Evolutionary conservation across 2,113 vertebrate species (phyloP).

Genomic region (Neofelis nebulosa): DNA sequence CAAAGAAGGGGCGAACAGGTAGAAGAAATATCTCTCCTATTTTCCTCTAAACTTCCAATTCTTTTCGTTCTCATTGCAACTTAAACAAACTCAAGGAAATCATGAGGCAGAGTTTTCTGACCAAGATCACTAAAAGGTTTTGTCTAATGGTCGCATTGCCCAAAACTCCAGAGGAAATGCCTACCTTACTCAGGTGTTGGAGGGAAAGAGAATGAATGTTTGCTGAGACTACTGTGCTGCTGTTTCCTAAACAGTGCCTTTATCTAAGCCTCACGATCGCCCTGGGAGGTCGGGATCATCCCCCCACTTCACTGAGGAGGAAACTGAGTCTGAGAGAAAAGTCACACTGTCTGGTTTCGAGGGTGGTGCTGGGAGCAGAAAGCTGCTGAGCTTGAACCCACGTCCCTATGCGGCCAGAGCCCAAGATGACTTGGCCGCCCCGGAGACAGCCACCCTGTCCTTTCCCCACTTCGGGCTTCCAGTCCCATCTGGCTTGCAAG

Average conservation of each 20-base stretch:
- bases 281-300: no score
- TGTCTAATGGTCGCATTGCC: background rate
- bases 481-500: slow-evolving; percentile 62
- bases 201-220: background rate
- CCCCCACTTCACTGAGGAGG: background rate
- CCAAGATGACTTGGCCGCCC: background rate
- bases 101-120: background rate
- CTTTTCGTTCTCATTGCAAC: background rate
- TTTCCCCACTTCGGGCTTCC: background rate
- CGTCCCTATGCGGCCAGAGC: background rate
- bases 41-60: background rate
- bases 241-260: background rate
- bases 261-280: background rate
- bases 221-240: background rate
- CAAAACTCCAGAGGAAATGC: background rate
- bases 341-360: background rate
- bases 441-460: background rate
- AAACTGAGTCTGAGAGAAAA: background rate
- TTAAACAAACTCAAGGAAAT: background rate
- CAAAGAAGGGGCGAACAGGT: background rate
- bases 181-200: rapidly evolving
- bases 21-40: background rate
- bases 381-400: background rate
- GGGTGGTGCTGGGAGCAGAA: background rate
- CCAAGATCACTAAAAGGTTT: background rate